Conservation (phyloP, 2,113 vertebrate species). For the Ceyx margarethae region DNA sequence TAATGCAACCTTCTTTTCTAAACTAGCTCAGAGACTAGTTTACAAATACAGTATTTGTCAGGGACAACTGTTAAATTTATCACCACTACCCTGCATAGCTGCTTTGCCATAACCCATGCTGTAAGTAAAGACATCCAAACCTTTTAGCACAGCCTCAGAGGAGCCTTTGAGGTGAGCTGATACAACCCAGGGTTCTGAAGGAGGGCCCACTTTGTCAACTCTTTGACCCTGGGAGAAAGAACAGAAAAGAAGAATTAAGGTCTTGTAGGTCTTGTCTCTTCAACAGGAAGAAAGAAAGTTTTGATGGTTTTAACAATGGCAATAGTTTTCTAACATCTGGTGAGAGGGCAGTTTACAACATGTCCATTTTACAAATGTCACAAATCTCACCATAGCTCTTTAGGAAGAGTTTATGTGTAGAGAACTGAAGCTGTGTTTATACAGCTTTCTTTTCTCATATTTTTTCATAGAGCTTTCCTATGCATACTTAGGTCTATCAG, state of each 20-base stretch:
- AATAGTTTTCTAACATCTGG: background rate
- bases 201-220: slow-evolving; percentile 67
- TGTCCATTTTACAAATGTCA: background rate
- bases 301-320: background rate
- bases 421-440: background rate
- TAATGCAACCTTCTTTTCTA: background rate
- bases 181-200: slow-evolving; percentile 72
- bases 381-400: background rate
- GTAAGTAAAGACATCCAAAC: slow-evolving; percentile 30
- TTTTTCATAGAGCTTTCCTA: background rate
- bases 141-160: slow-evolving; percentile 60
- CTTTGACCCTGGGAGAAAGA: slow-evolving; percentile 60
- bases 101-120: background rate
- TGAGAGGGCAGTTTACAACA: background rate
- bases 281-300: background rate
- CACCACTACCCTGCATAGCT: background rate
- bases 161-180: slow-evolving; percentile 67
- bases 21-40: background rate
- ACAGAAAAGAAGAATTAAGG: background rate
- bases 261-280: background rate
- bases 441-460: background rate
- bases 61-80: background rate
- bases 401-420: background rate
- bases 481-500: background rate
- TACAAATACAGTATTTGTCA: background rate